phyloP scores from a whole-genome alignment of 2,113 vertebrate species.

The Lamprotornis superbus region DNA sequence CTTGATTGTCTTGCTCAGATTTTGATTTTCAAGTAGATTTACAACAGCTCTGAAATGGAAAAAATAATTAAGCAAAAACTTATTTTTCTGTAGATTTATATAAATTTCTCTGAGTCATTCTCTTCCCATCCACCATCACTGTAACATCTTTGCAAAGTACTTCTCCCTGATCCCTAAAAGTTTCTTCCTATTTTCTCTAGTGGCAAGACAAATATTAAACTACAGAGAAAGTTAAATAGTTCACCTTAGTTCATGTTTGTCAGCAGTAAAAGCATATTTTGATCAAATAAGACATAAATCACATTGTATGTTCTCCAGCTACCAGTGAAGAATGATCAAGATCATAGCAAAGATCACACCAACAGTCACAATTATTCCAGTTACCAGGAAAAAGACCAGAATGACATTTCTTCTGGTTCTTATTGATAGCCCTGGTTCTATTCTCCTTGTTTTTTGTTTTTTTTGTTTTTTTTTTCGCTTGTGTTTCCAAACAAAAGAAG shows the following conservation, averaged over 20 bases:
- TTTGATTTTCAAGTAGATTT: conserved; percentile 49
- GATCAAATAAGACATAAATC: not conserved
- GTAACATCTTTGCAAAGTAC: not conserved
- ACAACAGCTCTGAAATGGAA: conserved; percentile 23
- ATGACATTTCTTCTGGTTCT: not conserved
- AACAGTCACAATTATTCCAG: conserved; percentile 44
- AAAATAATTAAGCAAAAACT: not conserved
- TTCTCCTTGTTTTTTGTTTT: not conserved
- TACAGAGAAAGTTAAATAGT: not conserved
- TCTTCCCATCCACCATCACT: not conserved
- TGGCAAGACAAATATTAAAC: not conserved
- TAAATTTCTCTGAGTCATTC: not conserved
- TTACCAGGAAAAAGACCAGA: conserved; percentile 47
- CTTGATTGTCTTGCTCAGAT: not conserved
- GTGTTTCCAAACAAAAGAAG: conserved; percentile 36
- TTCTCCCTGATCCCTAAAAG: not conserved
- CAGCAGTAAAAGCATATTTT: not conserved
- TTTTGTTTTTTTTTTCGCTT: not conserved
- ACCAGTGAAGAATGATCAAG: conserved; percentile 62
- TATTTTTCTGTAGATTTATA: not conserved
- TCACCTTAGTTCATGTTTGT: not conserved
- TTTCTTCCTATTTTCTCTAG: not conserved
- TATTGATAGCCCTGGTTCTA: not conserved
- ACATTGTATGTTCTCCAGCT: not conserved
- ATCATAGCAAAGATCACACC: conserved; percentile 51